Conservation (phyloP, 2,113 vertebrate genomes). For the Callithrix jacchus region DNA sequence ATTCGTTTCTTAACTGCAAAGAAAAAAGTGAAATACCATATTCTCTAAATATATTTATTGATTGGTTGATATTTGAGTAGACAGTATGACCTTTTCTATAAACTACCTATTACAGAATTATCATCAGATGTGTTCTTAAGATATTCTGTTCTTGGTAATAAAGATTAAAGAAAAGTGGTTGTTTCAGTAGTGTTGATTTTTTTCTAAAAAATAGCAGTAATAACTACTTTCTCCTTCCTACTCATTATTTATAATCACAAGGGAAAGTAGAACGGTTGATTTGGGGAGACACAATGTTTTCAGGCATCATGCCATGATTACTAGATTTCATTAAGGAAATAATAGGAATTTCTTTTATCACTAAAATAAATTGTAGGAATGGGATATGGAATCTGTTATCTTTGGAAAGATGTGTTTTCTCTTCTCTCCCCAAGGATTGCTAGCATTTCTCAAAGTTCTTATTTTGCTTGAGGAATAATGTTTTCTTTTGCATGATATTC, state of each 20-base stretch:
- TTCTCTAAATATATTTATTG: not conserved
- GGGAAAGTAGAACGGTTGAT: not conserved
- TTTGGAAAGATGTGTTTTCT: not conserved
- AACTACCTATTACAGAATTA: not conserved
- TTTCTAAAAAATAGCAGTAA: slow-evolving; percentile 16
- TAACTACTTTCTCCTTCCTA: not conserved
- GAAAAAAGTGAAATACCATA: not conserved
- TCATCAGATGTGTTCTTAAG: not conserved
- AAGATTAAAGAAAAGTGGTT: slow-evolving; percentile 3
- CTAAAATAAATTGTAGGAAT: slow-evolving; percentile 40
- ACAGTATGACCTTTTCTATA: slow-evolving; percentile 9
- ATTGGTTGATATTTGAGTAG: slow-evolving; percentile 15
- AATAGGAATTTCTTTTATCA: slow-evolving; percentile 33
- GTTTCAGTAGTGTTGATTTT: slow-evolving; percentile 13
- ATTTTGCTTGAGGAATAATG: not conserved
- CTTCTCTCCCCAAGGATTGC: not conserved
- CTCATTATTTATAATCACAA: not conserved
- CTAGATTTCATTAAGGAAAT: slow-evolving; percentile 51
- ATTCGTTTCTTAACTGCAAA: slow-evolving; percentile 25
- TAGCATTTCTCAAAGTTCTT: slow-evolving; percentile 30
- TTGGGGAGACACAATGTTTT: not conserved
- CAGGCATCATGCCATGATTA: not conserved
- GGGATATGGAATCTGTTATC: not conserved
- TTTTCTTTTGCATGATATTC: slow-evolving; percentile 12
- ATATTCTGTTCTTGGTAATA: not conserved